Percentiles rank a stretch among this genome's conserved stretches.
Evolutionary conservation across 2,113 vertebrate genomes (phyloP).

Genomic region (Forbesichthys papilliferus): DNA sequence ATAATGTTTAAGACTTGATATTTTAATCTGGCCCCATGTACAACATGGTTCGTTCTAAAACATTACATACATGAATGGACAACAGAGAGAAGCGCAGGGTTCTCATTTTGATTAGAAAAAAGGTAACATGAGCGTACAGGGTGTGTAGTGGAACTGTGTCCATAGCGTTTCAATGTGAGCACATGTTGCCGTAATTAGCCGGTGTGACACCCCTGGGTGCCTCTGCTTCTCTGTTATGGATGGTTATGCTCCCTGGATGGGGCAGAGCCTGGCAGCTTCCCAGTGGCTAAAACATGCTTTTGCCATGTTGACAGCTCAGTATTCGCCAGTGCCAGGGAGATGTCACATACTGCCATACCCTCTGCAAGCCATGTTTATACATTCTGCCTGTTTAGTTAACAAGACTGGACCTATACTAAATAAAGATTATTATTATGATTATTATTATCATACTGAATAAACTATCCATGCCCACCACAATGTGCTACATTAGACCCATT

Average conservation of each 20-base stretch:
- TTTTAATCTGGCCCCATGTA: conserved; percentile 24
- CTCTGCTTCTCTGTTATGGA: conserved; percentile 24
- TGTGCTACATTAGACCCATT: background rate
- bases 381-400: conserved; percentile 6
- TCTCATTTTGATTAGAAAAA: conserved; percentile 45
- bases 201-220: conserved; percentile 66
- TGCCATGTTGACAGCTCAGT: conserved; percentile 34
- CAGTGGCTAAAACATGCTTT: conserved; percentile 31
- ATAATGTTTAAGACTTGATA: background rate
- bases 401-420: too few species aligned
- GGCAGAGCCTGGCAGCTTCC: conserved; percentile 32
- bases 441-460: too few species aligned
- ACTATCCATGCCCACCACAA: background rate
- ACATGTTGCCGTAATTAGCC: conserved; percentile 67
- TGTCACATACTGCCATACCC: conserved; percentile 19
- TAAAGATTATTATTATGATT: too few species aligned
- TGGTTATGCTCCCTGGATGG: conserved; percentile 34
- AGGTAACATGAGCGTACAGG: conserved; percentile 17
- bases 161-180: background rate
- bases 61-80: conserved; percentile 30
- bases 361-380: background rate
- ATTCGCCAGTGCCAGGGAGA: conserved; percentile 7
- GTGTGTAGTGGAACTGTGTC: conserved; percentile 6
- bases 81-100: background rate
- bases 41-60: conserved; percentile 10